Percentiles rank a stretch among this genome's conserved stretches.
phyloP scores from a whole-genome alignment of 2,797 vertebrate species.

The Stomatorhinus walkeri region DNA sequence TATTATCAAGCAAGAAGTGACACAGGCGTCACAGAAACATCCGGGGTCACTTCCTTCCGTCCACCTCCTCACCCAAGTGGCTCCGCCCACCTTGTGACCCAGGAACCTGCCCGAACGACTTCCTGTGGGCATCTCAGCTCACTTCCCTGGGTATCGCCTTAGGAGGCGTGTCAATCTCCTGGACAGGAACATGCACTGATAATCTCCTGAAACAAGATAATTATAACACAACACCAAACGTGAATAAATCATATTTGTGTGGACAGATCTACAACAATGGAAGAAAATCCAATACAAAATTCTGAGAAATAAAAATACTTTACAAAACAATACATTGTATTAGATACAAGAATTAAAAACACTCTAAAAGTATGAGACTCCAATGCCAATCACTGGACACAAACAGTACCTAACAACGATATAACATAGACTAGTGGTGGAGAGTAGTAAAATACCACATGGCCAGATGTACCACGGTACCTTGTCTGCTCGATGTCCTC shows the following conservation, averaged over 20 bases:
- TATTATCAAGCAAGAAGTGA: not conserved
- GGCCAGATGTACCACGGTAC: conserved; percentile 38
- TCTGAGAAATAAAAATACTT: not conserved
- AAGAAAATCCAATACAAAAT: not conserved
- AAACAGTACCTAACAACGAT: not conserved
- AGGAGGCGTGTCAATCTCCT: conserved; percentile 18
- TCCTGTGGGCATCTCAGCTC: not conserved
- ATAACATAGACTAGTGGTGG: not conserved
- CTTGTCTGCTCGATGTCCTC: conserved; percentile 67
- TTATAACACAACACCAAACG: not conserved
- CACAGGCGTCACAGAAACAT: not conserved
- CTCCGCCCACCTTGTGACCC: not conserved
- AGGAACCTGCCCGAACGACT: not conserved
- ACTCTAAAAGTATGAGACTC: not conserved
- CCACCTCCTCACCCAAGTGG: not conserved
- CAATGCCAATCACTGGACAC: not conserved
- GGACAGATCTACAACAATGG: not conserved
- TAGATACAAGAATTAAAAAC: not conserved
- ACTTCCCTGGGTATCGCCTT: conserved; percentile 13
- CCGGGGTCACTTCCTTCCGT: not conserved
- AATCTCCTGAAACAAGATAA: conserved; percentile 25
- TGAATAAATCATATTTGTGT: not conserved
- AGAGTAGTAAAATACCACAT: not conserved
- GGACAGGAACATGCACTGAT: not conserved
- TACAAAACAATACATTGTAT: not conserved